Evolutionary conservation across 2,888 invertebrate genomes (phyloP).

Genomic region (Tryphoninae sp.): DNA sequence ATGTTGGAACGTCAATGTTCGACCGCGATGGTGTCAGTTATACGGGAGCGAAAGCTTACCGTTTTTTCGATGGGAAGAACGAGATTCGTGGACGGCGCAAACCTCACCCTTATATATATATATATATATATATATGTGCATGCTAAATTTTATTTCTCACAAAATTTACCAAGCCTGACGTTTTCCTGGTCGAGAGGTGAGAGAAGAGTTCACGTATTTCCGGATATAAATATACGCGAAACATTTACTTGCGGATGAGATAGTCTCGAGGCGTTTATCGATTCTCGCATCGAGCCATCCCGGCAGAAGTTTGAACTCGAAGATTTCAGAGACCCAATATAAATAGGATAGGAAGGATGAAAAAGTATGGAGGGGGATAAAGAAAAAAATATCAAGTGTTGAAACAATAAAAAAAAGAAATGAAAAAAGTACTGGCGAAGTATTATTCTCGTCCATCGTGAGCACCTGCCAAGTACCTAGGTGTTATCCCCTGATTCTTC

Average conservation of each 20-base stretch:
- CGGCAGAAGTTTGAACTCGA: neutral
- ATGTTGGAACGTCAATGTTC: neutral
- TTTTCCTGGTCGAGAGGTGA: slow-evolving; percentile 48
- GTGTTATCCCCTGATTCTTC: slow-evolving; percentile 51
- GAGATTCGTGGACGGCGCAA: neutral
- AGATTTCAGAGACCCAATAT: slow-evolving; percentile 28
- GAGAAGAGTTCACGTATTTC: slow-evolving; percentile 49
- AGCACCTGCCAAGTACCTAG: slow-evolving; percentile 58
- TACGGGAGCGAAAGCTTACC: neutral
- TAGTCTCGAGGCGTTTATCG: slow-evolving; percentile 47
- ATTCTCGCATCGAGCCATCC: slow-evolving; percentile 13
- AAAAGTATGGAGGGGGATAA: neutral
- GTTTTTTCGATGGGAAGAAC: neutral
- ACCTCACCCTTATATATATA: neutral
- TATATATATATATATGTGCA: neutral
- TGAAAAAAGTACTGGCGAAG: neutral
- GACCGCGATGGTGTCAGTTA: neutral
- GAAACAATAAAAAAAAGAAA: neutral
- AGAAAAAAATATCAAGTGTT: slow-evolving; percentile 2
- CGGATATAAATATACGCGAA: slow-evolving; percentile 37
- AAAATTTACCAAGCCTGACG: slow-evolving; percentile 39
- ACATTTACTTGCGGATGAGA: neutral
- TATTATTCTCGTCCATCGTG: slow-evolving; percentile 56
- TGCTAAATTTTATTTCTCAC: slow-evolving; percentile 42
- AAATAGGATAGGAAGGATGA: neutral